A percentile compares a stretch with the other conserved stretches of the same genome.
These are phyloP conservation scores for Dasysyrphus tricinctus DNA, from an alignment of 2,888 invertebrate species.

Conservation along the genomic window DNA sequence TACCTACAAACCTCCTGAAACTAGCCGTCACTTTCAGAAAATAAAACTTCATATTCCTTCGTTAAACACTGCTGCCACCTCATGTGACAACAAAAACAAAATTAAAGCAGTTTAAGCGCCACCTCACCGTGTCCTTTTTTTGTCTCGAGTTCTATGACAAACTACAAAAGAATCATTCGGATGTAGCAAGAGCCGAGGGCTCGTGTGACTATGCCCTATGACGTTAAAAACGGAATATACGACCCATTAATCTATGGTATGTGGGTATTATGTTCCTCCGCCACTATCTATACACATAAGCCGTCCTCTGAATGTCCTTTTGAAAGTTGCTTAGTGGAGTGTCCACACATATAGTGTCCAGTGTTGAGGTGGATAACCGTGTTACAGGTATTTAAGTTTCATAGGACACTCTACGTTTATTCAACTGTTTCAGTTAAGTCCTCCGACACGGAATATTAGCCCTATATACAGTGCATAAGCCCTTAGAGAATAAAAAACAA, in stretches of 20 bases:
- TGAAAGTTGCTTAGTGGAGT: conserved; percentile 42
- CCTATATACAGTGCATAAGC: conserved; percentile 29
- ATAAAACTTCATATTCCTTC: conserved; percentile 10
- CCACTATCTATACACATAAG: neutral
- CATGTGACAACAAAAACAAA: conserved; percentile 20
- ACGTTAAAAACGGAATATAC: conserved; percentile 33
- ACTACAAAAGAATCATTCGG: conserved; percentile 42
- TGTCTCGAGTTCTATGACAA: conserved; percentile 10
- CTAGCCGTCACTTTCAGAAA: conserved; percentile 17
- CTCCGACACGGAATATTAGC: conserved; percentile 44
- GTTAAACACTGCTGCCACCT: conserved; percentile 14
- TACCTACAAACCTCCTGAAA: neutral
- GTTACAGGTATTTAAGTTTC: conserved; percentile 63
- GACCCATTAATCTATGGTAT: conserved; percentile 25
- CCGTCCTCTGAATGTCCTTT: conserved; percentile 46
- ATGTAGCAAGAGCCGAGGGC: neutral
- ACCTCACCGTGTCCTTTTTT: neutral
- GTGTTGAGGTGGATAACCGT: conserved; percentile 50
- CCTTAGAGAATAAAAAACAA: conserved; percentile 18
- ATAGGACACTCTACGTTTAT: conserved; percentile 32
- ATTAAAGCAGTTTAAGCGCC: conserved; percentile 28
- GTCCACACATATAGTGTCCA: conserved; percentile 24
- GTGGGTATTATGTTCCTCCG: conserved; percentile 20
- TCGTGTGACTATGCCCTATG: conserved; percentile 57
- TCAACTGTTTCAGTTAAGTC: conserved; percentile 39